Base-by-base conservation (phyloP, 2,888 invertebrate species). In the Trachelus tabidus region DNA sequence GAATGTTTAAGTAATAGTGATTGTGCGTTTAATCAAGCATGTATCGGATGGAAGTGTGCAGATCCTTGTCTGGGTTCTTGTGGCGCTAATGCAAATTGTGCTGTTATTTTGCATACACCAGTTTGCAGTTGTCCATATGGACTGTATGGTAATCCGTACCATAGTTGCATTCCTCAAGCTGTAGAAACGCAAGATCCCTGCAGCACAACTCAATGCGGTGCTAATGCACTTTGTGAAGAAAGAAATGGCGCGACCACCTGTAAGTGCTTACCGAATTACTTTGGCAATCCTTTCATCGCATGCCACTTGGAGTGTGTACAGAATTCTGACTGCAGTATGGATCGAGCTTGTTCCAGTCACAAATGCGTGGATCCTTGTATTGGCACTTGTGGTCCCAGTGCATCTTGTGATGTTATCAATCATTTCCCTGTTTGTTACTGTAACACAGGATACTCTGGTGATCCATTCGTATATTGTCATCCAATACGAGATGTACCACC, bases 51-150 rank as follows among this genome's bases (percentile, higher is more conserved):
- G 85, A 94, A 93, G 88, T 97, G 97, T 88, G 90, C 94, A 23
- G 95, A 97, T 91, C 96, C 96, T 31, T 97, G 96, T 85, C 95
- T 95, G 12, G 96, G 96, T 75, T 95, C 96, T 4, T 96, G 96
- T 88, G 96, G 96, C 73, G 93, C 95, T 75, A 95, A 95, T 87
- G 95, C 96, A 73, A 89, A 94, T 79, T 96, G 96, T 88, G 92
- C 92, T 68, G 95, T 95, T n/a, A 94, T 95, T 81, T 93, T 94
- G 77, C 96, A 96, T 85, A 94, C 94, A 81, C 96, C 96, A 15
- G 93, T 96, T 74, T 96, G 96, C 89, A 93, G 93, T 75, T 96
- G 96, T 88, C 94, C 94, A 78, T 90, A 93, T 79, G 95, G 95
- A 75, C 93, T 95, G 76, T 92, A 93, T 84, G 96, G 96, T 85